These are phyloP conservation scores for Brachionus manjavacas DNA, from an alignment of 1,140 invertebrate genomes.

Conservation along the genomic window DNA sequence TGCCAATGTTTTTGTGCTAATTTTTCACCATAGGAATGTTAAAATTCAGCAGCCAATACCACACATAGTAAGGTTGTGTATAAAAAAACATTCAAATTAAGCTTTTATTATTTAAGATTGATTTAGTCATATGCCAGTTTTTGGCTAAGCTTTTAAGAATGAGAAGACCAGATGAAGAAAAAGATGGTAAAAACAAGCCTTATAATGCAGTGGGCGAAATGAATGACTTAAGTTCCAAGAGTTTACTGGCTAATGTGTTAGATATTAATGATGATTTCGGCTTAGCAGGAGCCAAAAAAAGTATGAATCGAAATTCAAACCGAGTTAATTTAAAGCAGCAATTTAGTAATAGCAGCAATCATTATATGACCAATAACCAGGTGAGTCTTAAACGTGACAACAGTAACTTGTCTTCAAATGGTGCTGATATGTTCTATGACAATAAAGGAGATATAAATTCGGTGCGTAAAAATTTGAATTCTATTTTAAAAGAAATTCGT, in stretches of 20 bases:
- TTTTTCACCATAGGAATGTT: conserved; percentile 95
- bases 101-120: background rate
- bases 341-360: background rate
- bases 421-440: conserved; percentile 24
- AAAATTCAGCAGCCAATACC: conserved; percentile 94
- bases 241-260: conserved; percentile 36
- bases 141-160: conserved; percentile 57
- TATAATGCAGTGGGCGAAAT: background rate
- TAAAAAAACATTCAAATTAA: background rate
- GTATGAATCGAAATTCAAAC: background rate
- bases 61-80: conserved; percentile 74
- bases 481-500: conserved; percentile 89
- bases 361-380: conserved; percentile 11
- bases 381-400: conserved; percentile 29
- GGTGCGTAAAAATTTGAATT: conserved; percentile 66
- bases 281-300: background rate
- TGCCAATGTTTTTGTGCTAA: conserved; percentile 95
- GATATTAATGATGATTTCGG: conserved; percentile 33
- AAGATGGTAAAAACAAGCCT: background rate
- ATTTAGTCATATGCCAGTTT: conserved; percentile 33
- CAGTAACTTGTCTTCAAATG: conserved; percentile 10
- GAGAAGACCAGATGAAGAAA: conserved; percentile 25
- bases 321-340: background rate
- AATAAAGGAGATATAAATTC: conserved; percentile 42
- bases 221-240: conserved; percentile 6